Conservation (phyloP, 2,888 invertebrate species). For the Latrodectus hesperus region DNA sequence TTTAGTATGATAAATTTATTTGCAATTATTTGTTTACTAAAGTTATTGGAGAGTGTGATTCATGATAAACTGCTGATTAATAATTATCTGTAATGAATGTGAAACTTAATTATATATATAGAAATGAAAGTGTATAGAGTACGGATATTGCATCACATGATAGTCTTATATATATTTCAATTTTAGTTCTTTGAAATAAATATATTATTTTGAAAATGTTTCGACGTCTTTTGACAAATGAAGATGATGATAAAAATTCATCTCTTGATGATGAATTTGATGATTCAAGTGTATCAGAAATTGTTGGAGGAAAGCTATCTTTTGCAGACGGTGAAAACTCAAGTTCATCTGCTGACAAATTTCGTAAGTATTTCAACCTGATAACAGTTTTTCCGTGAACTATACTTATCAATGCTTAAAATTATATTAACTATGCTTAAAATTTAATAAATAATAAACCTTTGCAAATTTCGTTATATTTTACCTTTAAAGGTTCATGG, state of each 20-base stretch:
- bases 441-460: too few species aligned
- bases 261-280: constrained; percentile 67
- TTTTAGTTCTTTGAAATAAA: not conserved
- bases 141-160: too few species aligned
- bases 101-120: too few species aligned
- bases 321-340: constrained; percentile 59
- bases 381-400: too few species aligned
- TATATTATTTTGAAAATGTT: constrained; percentile 40
- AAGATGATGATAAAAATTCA: constrained; percentile 55
- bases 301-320: constrained; percentile 61
- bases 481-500: constrained; percentile 54
- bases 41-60: too few species aligned
- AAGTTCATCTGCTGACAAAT: constrained; percentile 43
- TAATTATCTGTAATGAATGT: too few species aligned
- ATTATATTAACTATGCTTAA: too few species aligned
- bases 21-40: too few species aligned
- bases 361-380: constrained; percentile 25
- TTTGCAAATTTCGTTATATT: not conserved
- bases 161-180: not conserved
- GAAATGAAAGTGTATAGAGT: too few species aligned
- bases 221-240: constrained; percentile 55
- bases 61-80: too few species aligned
- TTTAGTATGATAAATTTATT: too few species aligned
- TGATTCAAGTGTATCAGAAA: constrained; percentile 53
- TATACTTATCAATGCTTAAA: too few species aligned